Conservation (phyloP, 2,888 invertebrate genomes). For the Monoplex corrugatus region DNA sequence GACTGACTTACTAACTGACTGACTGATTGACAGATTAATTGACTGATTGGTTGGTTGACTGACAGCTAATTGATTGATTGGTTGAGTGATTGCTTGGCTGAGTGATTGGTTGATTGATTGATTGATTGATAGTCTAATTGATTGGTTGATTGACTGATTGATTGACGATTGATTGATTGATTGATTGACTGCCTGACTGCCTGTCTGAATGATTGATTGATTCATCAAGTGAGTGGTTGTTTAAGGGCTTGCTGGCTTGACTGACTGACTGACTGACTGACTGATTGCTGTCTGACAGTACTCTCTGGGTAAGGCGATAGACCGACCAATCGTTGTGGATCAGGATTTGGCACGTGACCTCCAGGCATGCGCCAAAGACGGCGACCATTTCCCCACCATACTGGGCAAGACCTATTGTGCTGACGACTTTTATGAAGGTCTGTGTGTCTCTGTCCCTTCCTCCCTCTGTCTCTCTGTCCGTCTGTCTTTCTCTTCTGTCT, state of each 20-base stretch:
- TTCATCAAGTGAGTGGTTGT: too few species aligned
- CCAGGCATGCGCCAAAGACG: conserved; percentile 86
- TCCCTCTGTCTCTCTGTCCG: neutral
- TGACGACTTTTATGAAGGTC: conserved; percentile 95
- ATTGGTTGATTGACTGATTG: too few species aligned
- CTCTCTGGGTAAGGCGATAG: conserved; percentile 76
- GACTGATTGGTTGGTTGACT: too few species aligned
- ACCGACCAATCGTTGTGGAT: conserved; percentile 91
- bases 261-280: too few species aligned
- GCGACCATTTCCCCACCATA: conserved; percentile 86
- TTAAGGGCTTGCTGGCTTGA: too few species aligned
- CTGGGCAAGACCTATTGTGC: conserved; percentile 97
- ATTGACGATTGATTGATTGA: too few species aligned
- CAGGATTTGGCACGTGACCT: conserved; percentile 90
- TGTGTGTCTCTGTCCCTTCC: neutral
- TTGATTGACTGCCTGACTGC: too few species aligned
- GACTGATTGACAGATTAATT: too few species aligned
- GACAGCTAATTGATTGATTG: too few species aligned
- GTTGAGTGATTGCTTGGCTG: too few species aligned
- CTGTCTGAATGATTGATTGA: neutral
- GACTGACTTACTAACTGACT: neutral
- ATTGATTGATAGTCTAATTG: too few species aligned
- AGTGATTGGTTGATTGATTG: too few species aligned
- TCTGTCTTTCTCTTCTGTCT: neutral
- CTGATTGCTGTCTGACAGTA: conserved; percentile 61